Evolutionary conservation across 2,797 vertebrate species (phyloP), one percentile per base, ranked within the genome.

Genomic region (Clarias laeviceps): DNA sequence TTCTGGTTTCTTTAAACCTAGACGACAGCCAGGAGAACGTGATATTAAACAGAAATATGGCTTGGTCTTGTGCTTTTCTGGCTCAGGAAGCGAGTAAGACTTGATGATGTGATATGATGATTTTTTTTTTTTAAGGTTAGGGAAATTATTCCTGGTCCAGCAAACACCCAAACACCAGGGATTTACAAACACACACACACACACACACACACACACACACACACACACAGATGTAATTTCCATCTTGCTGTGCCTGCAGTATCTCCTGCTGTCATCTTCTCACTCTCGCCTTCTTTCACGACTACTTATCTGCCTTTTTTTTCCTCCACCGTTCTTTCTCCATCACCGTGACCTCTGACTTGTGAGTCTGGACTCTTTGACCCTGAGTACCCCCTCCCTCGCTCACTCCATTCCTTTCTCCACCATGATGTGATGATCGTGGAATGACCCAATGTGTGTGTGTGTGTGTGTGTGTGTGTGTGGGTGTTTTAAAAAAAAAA

Each of bases 301-400:
- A 68, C 64, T 54, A 81, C 86, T 74, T 64, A 82, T 88, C 86
- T 82, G 72, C 76, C 82, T 82, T 80, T 64, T 87, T 87, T 40
- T 82, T 59, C 32, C 11, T 20, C 45, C 87, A 87, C 88, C 72
- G 69, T 68, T 73, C 82, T 88, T 87, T 85, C 83, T 85, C 88
- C 85, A 88, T 85, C 87, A 86, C 78, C 0, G n/a, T 78, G 90
- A 89, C 79, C 90, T 89, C 85, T 89, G 90, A 89, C 89, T 89
- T 81, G 68, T 34, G 73, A 87, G 88, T 77, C 86, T 80, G 72
- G 85, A 83, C 83, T 89, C 86, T 89, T 88, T 90, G 85, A 83
- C 82, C 84, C 83, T 80, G 66, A 82, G 84, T 83, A 84, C 85
- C 50, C 40, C 68, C 85, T 73, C 40, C 45, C 50, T 78, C 61